phyloP scores from a whole-genome alignment of 2,113 vertebrate genomes.

The human region GRCh38 chr16:7747001-7747500 shows the following conservation, averaged over 20 bases:
- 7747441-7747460: background rate
- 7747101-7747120: conserved; percentile 64
- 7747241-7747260: conserved; percentile 40
- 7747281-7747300: conserved; percentile 55
- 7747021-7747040: conserved; percentile 72
- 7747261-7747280: conserved; percentile 7
- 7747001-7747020: conserved; percentile 68
- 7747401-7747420: background rate
- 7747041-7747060: conserved; percentile 75
- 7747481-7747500: background rate
- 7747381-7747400: background rate
- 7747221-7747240: conserved; percentile 35
- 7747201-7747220: conserved; percentile 44
- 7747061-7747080: conserved; percentile 75
- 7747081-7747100: conserved; percentile 47
- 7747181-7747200: conserved; percentile 51
- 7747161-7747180: conserved; percentile 57
- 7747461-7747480: background rate
- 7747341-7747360: conserved; percentile 62
- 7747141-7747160: conserved; percentile 67
- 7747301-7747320: conserved; percentile 43
- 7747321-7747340: conserved; percentile 66
- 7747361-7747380: conserved; percentile 53
- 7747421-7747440: background rate
- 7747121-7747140: conserved; percentile 77